phyloP scores from a whole-genome alignment of 37 sponge, comb jelly and placozoan species.

The Spongilla lacustris region DNA sequence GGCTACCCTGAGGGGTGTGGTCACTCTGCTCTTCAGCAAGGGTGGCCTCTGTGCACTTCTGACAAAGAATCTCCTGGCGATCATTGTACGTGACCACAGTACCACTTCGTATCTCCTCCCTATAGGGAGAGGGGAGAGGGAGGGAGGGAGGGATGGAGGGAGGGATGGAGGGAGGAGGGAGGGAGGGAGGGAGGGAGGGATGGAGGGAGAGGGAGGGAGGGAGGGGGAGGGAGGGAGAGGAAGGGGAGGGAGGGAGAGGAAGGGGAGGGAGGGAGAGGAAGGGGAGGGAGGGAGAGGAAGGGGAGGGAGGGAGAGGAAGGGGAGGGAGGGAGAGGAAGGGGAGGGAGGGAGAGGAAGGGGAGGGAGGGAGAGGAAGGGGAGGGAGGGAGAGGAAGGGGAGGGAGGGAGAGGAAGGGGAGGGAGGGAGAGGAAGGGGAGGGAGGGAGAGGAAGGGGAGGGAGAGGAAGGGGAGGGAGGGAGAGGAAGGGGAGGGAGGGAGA shows the following conservation, averaged over 20 bases:
- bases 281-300: background rate
- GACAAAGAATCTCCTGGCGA: slow-evolving; percentile 72
- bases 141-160: no score
- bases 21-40: slow-evolving; percentile 28
- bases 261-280: background rate
- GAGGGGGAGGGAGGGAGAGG: background rate
- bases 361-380: no score
- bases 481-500: no score
- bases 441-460: no score
- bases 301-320: slow-evolving; percentile 3
- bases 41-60: slow-evolving; percentile 62
- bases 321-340: no score
- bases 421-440: no score
- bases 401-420: no score
- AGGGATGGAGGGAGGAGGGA: background rate
- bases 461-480: no score
- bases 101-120: slow-evolving; percentile 67
- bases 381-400: no score
- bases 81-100: slow-evolving; percentile 78
- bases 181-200: background rate
- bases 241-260: background rate
- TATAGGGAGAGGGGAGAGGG: background rate
- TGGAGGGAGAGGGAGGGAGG: background rate
- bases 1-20: background rate
- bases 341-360: no score